Conservation (phyloP, 2,113 vertebrate species). For the Patagioenas fasciata region DNA sequence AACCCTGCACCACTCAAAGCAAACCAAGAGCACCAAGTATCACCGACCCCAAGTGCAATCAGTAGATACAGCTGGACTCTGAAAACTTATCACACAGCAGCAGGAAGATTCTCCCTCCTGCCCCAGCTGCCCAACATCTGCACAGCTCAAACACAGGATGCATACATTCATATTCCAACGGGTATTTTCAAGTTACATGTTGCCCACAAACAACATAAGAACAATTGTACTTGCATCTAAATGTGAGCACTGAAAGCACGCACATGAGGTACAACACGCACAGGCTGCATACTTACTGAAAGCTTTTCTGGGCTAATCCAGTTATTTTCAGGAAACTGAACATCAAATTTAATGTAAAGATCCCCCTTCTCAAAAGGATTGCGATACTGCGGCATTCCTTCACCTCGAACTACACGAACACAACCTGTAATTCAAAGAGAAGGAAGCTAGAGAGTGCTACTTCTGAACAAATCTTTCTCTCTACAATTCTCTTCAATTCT, state of each 20-base stretch:
- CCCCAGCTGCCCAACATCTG: not conserved
- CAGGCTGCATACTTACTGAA: constrained; percentile 80
- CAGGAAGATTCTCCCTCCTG: not conserved
- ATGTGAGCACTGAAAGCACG: not conserved
- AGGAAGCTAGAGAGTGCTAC: not conserved
- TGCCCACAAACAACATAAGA: not conserved
- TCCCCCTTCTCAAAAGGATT: constrained; percentile 99
- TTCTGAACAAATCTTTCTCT: not conserved
- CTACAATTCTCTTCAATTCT: not conserved
- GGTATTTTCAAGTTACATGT: not conserved
- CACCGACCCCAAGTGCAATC: not conserved
- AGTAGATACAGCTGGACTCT: not conserved
- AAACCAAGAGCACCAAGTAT: not conserved
- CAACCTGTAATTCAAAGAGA: constrained; percentile 77
- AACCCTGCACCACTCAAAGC: not conserved
- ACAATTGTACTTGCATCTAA: not conserved
- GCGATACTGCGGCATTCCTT: constrained; percentile 98
- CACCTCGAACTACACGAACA: constrained; percentile 89
- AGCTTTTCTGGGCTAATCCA: constrained; percentile 98
- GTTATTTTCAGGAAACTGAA: constrained; percentile 97
- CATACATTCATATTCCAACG: not conserved
- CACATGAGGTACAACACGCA: not conserved
- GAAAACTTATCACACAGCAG: not conserved
- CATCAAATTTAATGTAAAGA: constrained; percentile 96
- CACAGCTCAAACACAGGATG: not conserved